These are phyloP conservation scores for Ectobius pallidus DNA, from an alignment of 2,888 invertebrate species.

Conservation along the genomic window DNA sequence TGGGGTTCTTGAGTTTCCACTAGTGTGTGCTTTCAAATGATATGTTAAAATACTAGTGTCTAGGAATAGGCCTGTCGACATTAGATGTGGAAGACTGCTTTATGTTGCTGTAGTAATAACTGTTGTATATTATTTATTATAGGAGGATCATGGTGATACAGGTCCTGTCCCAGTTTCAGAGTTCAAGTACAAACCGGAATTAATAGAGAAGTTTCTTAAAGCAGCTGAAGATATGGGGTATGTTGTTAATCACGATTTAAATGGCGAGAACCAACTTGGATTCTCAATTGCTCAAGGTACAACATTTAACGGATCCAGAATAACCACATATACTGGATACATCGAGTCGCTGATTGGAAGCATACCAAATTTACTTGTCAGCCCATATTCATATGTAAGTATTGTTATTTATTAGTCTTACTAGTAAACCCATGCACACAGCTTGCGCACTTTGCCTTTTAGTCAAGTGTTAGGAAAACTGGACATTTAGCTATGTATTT, in stretches of 20 bases:
- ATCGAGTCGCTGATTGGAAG: background rate
- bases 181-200: background rate
- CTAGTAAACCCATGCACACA: too few species aligned
- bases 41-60: too few species aligned
- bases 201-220: background rate
- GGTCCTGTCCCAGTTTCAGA: background rate
- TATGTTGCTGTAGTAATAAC: too few species aligned
- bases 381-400: conserved; percentile 3
- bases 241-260: background rate
- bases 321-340: background rate
- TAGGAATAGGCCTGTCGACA: too few species aligned
- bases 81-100: too few species aligned
- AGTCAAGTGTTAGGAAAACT: too few species aligned
- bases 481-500: too few species aligned
- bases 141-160: background rate
- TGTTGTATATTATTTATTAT: too few species aligned
- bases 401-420: too few species aligned
- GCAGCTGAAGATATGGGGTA: background rate
- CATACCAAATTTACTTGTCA: background rate
- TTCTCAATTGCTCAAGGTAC: background rate
- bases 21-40: too few species aligned
- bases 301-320: background rate
- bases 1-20: too few species aligned
- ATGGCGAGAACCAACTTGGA: background rate
- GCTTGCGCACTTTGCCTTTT: too few species aligned